Evolutionary conservation across 1,140 invertebrate genomes (phyloP).

Genomic region (Zelostemma sp.): DNA sequence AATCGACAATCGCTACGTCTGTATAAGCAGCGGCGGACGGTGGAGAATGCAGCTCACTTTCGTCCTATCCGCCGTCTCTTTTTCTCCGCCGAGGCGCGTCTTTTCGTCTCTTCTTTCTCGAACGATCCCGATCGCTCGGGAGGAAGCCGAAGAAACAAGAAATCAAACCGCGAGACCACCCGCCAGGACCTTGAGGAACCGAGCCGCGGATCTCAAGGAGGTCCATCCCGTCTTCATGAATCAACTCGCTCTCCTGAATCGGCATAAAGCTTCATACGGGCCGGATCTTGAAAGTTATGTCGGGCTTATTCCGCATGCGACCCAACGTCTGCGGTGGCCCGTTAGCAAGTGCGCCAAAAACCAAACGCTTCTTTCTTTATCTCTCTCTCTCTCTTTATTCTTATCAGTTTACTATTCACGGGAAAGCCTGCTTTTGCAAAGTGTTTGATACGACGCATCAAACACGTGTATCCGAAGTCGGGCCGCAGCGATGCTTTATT

Average conservation of each 20-base stretch:
- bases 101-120: slow-evolving; percentile 30
- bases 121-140: slow-evolving; percentile 49
- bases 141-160: slow-evolving; percentile 66
- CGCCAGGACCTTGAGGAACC: slow-evolving; percentile 63
- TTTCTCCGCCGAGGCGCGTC: slow-evolving; percentile 21
- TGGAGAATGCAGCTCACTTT: slow-evolving; percentile 51
- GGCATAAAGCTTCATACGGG: slow-evolving; percentile 65
- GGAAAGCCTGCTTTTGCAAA: too few relatives aligned
- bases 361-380: slow-evolving; percentile 23
- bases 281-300: slow-evolving; percentile 58
- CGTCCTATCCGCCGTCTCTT: slow-evolving; percentile 28
- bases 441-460: background rate
- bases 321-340: slow-evolving; percentile 34
- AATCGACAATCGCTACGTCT: slow-evolving; percentile 67
- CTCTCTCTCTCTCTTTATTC: background rate
- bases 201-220: slow-evolving; percentile 67
- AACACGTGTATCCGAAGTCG: background rate
- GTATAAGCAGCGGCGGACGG: slow-evolving; percentile 51
- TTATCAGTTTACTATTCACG: too few relatives aligned
- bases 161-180: slow-evolving; percentile 70
- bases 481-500: slow-evolving; percentile 61
- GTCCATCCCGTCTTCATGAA: slow-evolving; percentile 70
- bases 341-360: slow-evolving; percentile 36
- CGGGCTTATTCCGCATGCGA: slow-evolving; percentile 39
- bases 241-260: slow-evolving; percentile 67